phyloP scores from a whole-genome alignment of 2,888 invertebrate species.

The Oligia strigilis region DNA sequence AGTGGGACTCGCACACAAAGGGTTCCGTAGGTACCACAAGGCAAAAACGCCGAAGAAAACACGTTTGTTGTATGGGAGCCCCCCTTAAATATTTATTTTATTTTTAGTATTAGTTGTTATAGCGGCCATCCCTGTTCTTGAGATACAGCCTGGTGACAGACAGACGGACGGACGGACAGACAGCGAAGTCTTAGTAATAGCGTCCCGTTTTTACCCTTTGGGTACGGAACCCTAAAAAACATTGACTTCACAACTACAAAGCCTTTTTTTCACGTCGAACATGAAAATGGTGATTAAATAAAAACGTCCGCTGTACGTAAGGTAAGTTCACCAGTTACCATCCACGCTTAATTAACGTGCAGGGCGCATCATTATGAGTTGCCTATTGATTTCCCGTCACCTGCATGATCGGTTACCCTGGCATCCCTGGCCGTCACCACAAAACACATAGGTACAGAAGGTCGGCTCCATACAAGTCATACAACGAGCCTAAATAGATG shows the following conservation, averaged over 20 bases:
- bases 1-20: no score
- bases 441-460: neutral
- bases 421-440: neutral
- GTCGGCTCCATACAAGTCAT: neutral
- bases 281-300: constrained; percentile 49
- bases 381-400: constrained; percentile 71
- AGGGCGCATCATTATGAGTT: constrained; percentile 50
- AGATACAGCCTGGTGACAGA: no score
- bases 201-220: no score
- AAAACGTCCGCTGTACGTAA: constrained; percentile 23
- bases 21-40: no score
- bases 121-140: no score
- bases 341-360: constrained; percentile 58
- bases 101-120: no score
- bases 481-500: neutral
- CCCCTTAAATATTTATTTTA: no score
- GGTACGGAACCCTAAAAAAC: neutral
- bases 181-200: no score
- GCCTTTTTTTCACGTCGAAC: constrained; percentile 21
- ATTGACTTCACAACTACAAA: neutral
- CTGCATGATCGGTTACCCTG: constrained; percentile 65
- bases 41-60: no score
- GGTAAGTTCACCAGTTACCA: constrained; percentile 51
- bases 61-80: no score
- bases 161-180: no score